Percentiles rank a stretch among this genome's conserved stretches.
These are phyloP conservation scores for Tachycineta bicolor DNA, from an alignment of 2,113 vertebrate genomes.

Conservation along the genomic window DNA sequence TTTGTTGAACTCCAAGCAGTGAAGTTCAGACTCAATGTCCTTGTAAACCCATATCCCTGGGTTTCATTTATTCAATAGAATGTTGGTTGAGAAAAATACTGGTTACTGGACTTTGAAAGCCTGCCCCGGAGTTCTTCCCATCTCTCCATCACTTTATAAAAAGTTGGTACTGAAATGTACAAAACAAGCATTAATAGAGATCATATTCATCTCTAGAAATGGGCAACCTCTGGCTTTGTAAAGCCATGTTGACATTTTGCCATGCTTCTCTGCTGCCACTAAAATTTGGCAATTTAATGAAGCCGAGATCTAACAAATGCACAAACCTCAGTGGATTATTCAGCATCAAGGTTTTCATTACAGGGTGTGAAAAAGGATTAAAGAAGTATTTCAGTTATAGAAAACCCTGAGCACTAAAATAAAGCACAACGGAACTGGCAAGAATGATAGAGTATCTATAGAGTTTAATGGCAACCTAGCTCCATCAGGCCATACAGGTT, in stretches of 20 bases:
- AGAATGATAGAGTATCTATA: conserved; percentile 38
- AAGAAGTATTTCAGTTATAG: conserved; percentile 51
- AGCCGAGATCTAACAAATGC: conserved; percentile 62
- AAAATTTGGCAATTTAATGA: conserved; percentile 73
- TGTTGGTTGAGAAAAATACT: conserved; percentile 48
- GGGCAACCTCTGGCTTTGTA: conserved; percentile 58
- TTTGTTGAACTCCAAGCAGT: not conserved
- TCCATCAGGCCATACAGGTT: conserved; percentile 48
- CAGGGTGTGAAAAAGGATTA: conserved; percentile 62
- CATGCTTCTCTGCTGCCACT: conserved; percentile 49
- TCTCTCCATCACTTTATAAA: not conserved
- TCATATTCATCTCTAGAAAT: conserved; percentile 66
- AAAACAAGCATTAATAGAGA: conserved; percentile 60
- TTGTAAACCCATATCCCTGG: not conserved
- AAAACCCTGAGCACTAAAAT: conserved; percentile 27
- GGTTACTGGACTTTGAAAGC: conserved; percentile 27
- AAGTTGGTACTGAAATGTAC: conserved; percentile 36
- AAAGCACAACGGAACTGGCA: not conserved
- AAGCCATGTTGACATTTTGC: conserved; percentile 68
- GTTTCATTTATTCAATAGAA: conserved; percentile 43
- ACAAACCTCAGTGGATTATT: conserved; percentile 56
- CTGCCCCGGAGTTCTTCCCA: not conserved
- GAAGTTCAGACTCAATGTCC: not conserved
- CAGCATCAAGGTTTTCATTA: conserved; percentile 58
- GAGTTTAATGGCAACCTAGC: conserved; percentile 55